A percentile compares a stretch with the other conserved stretches of the same genome.
Evolutionary conservation across 92 coral and sea anemone genomes (phyloP).

Genomic region (Epizoanthus scotinus): DNA sequence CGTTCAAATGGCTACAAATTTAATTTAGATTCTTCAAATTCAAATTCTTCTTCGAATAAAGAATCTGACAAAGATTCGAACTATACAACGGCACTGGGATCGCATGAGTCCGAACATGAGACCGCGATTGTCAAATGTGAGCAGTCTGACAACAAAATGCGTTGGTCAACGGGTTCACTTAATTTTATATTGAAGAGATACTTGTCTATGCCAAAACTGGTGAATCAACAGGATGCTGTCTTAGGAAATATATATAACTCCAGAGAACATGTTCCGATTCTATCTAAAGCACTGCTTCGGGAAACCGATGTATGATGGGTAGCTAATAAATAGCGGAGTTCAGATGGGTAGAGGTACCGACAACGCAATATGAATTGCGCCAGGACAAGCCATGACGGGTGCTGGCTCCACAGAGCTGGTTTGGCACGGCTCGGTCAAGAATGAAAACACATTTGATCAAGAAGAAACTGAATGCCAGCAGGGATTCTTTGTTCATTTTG

Average conservation of each 20-base stretch:
- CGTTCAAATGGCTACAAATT: conserved; percentile 49
- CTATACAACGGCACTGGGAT: conserved; percentile 21
- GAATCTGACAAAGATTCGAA: conserved; percentile 33
- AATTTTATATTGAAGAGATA: conserved; percentile 63
- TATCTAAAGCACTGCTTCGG: conserved; percentile 42
- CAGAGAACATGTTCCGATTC: conserved; percentile 36
- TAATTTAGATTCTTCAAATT: conserved; percentile 46
- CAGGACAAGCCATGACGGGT: no score
- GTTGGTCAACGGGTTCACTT: background rate
- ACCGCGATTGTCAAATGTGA: background rate
- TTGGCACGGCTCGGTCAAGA: no score
- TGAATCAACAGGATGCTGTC: conserved; percentile 57
- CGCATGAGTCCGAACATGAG: conserved; percentile 4
- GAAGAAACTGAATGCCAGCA: no score
- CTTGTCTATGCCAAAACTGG: conserved; percentile 74
- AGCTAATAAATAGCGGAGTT: no score
- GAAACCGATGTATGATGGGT: conserved; percentile 62
- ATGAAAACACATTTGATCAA: no score
- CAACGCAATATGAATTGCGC: no score
- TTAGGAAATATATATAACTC: conserved; percentile 46
- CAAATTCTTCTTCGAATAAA: conserved; percentile 35
- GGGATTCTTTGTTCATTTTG: no score
- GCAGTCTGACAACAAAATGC: background rate
- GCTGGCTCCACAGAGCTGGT: no score
- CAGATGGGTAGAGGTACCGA: no score